A percentile compares a stretch with the other conserved stretches of the same genome.
Evolutionary conservation across 2,113 vertebrate species (phyloP).

Genomic region (Bubo blakistoni): DNA sequence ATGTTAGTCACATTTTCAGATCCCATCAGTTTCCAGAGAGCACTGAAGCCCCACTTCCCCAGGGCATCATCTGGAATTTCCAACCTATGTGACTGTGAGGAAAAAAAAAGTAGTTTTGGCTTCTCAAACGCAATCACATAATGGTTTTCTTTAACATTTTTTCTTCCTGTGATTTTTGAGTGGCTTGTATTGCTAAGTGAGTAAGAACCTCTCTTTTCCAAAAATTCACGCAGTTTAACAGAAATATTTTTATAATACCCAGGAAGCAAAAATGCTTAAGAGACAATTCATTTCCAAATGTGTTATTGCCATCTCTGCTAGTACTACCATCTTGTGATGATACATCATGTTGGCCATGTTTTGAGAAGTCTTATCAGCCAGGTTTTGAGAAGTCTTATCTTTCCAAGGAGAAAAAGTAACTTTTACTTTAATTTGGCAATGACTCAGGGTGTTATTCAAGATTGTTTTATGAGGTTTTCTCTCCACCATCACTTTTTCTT

Average conservation of each 20-base stretch:
- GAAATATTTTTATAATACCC: background rate
- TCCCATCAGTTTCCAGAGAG: background rate
- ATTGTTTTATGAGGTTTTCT: background rate
- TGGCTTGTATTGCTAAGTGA: background rate
- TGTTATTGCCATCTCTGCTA: background rate
- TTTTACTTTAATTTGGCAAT: background rate
- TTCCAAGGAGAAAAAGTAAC: background rate
- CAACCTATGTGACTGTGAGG: accelerated
- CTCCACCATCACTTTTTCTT: background rate
- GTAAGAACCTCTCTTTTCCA: background rate
- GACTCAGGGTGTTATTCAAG: background rate
- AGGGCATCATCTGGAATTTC: background rate
- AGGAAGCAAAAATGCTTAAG: background rate
- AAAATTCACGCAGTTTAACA: background rate
- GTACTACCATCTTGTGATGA: background rate
- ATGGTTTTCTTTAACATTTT: background rate
- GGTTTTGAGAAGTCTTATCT: background rate
- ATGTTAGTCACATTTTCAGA: background rate
- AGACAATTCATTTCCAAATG: background rate
- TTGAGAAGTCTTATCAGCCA: background rate
- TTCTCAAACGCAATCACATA: background rate
- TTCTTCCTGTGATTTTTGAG: background rate
- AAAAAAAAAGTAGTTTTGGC: background rate
- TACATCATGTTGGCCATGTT: background rate
- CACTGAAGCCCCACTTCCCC: background rate